These are phyloP conservation scores for Drosophila quinaria DNA, from an alignment of 2,888 invertebrate species.

Conservation along the genomic window DNA sequence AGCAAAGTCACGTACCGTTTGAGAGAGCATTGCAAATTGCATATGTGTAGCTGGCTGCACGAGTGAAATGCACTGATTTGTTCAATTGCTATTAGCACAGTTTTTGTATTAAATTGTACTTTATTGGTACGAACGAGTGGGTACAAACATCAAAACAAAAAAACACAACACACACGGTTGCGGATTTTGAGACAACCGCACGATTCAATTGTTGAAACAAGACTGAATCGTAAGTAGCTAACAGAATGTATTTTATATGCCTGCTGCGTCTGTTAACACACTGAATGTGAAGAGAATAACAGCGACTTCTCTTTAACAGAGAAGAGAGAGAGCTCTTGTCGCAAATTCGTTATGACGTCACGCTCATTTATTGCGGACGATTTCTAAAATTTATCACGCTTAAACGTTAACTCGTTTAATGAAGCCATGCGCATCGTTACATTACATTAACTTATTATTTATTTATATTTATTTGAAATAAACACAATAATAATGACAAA, in stretches of 20 bases:
- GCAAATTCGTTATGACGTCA: background rate
- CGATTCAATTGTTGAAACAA: background rate
- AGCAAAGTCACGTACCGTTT: slow-evolving; percentile 50
- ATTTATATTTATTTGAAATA: too few species aligned
- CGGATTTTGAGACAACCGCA: background rate
- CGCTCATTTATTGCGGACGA: too few species aligned
- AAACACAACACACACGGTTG: slow-evolving; percentile 7
- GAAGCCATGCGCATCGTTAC: too few species aligned
- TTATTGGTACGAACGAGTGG: slow-evolving; percentile 7
- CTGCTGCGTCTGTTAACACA: background rate
- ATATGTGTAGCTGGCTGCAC: slow-evolving; percentile 13
- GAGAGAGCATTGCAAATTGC: slow-evolving; percentile 61
- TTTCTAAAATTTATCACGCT: too few species aligned
- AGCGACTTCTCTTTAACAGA: background rate
- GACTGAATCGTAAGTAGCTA: background rate
- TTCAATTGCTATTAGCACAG: slow-evolving; percentile 27
- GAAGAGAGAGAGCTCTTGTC: background rate
- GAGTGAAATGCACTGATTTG: slow-evolving; percentile 23
- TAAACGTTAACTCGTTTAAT: too few species aligned
- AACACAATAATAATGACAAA: background rate
- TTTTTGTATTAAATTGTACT: slow-evolving; percentile 18
- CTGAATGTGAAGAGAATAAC: background rate
- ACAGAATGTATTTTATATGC: background rate
- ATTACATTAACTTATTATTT: background rate
- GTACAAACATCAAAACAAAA: slow-evolving; percentile 5